A percentile compares a stretch with the other conserved stretches of the same genome.
phyloP scores from a whole-genome alignment of 2,888 invertebrate genomes.

The Drosophila parthenogenetica region DNA sequence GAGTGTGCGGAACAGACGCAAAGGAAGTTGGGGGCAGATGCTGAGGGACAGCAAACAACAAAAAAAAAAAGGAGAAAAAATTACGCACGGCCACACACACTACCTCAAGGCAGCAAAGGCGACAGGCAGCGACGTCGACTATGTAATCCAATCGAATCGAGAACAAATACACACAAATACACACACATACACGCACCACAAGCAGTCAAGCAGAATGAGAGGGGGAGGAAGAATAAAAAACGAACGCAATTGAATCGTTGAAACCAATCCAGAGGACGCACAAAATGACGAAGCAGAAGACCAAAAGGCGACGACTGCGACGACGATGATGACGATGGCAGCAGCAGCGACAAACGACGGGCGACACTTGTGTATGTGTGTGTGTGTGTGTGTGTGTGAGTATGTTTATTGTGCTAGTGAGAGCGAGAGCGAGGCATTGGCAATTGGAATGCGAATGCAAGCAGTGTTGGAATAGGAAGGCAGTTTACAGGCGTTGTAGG shows the following conservation, averaged over 20 bases:
- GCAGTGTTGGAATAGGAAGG: constrained; percentile 33
- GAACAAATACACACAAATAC: constrained; percentile 50
- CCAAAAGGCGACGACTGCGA: constrained; percentile 48
- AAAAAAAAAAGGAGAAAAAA: constrained; percentile 39
- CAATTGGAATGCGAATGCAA: constrained; percentile 47
- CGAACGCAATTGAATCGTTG: constrained; percentile 71
- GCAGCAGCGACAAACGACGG: constrained; percentile 29
- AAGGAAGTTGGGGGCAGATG: constrained; percentile 43
- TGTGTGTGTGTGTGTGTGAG: constrained; percentile 17
- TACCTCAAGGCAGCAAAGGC: constrained; percentile 34
- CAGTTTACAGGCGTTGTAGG: constrained; percentile 5
- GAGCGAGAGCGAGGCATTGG: constrained; percentile 13
- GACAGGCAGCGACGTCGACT: constrained; percentile 42
- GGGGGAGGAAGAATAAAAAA: constrained; percentile 65
- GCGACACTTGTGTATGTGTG: constrained; percentile 65
- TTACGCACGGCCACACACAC: constrained; percentile 58
- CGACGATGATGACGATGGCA: constrained; percentile 10
- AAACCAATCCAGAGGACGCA: constrained; percentile 76
- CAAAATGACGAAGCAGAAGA: constrained; percentile 68
- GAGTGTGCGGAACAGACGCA: constrained; percentile 27
- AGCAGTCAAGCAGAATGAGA: constrained; percentile 15
- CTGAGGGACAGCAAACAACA: constrained; percentile 60
- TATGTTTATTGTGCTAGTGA: constrained; percentile 23
- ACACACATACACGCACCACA: constrained; percentile 40
- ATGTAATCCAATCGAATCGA: constrained; percentile 77